Conservation (phyloP, 2,888 invertebrate genomes). For the Idaea aversata region DNA sequence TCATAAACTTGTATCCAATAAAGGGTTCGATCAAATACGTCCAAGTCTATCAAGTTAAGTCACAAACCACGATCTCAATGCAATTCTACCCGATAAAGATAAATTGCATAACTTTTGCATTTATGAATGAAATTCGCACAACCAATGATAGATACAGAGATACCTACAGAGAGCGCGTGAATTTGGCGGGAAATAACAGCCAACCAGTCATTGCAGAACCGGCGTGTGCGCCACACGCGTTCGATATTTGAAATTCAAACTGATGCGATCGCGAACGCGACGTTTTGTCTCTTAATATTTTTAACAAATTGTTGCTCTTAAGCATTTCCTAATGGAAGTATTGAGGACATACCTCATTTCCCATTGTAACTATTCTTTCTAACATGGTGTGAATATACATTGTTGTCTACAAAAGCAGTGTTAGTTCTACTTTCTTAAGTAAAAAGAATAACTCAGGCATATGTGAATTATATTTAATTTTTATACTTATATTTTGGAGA, state of each 20-base stretch:
- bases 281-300: conserved; percentile 70
- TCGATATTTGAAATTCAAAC: conserved; percentile 50
- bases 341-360: conserved; percentile 73
- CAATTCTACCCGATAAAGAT: conserved; percentile 47
- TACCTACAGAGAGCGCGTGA: conserved; percentile 35
- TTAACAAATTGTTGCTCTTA: conserved; percentile 44
- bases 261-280: conserved; percentile 72
- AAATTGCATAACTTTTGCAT: conserved; percentile 58
- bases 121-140: conserved; percentile 65
- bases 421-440: conserved; percentile 76
- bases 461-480: conserved; percentile 44
- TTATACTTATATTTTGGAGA: conserved; percentile 20
- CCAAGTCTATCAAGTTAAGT: neutral
- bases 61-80: conserved; percentile 20
- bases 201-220: conserved; percentile 63
- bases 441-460: conserved; percentile 51
- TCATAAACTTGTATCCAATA: neutral
- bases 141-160: conserved; percentile 21
- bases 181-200: conserved; percentile 72
- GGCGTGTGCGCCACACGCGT: conserved; percentile 77
- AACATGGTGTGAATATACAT: conserved; percentile 73
- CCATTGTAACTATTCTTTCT: conserved; percentile 65
- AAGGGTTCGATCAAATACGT: neutral
- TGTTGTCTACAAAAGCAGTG: conserved; percentile 69
- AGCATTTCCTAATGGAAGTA: conserved; percentile 61